Conservation (phyloP, 2,888 invertebrate genomes). For the Coelopa pilipes region DNA sequence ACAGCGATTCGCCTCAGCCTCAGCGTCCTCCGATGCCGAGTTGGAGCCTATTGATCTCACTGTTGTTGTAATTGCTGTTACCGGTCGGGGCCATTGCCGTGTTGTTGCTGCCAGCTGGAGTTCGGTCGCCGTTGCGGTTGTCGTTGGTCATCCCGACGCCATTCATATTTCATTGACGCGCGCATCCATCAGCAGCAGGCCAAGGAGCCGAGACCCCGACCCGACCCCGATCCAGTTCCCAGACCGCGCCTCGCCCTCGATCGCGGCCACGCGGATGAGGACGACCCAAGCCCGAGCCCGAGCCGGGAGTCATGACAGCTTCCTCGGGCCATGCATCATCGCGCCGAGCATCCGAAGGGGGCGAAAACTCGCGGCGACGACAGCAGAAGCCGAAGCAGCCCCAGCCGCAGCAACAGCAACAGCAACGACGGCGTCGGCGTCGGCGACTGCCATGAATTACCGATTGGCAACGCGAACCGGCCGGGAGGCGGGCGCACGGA, state of each 20-base stretch:
- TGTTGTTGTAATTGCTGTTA: background rate
- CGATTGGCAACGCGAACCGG: background rate
- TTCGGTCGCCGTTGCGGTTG: no score
- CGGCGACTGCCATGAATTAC: background rate
- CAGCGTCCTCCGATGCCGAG: background rate
- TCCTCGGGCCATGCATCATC: constrained; percentile 11
- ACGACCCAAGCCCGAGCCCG: no score
- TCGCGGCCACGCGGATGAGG: no score
- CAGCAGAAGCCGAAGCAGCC: no score
- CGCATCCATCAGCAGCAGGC: constrained; percentile 4
- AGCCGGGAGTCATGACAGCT: background rate
- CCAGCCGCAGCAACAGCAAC: background rate
- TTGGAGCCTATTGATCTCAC: constrained; percentile 30
- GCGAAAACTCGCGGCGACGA: no score
- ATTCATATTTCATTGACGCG: constrained; percentile 23
- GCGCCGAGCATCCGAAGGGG: background rate
- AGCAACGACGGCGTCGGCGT: background rate
- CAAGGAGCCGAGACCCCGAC: background rate
- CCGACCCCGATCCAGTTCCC: background rate
- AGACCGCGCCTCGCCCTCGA: no score
- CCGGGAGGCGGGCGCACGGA: no score
- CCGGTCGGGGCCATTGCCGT: background rate
- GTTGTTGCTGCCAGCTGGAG: no score
- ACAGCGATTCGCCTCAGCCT: constrained; percentile 1
- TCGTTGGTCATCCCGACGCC: background rate